Evolutionary conservation across 2,888 invertebrate species (phyloP), one percentile per base, ranked within the genome.

Genomic region (Xanthia icteritia): DNA sequence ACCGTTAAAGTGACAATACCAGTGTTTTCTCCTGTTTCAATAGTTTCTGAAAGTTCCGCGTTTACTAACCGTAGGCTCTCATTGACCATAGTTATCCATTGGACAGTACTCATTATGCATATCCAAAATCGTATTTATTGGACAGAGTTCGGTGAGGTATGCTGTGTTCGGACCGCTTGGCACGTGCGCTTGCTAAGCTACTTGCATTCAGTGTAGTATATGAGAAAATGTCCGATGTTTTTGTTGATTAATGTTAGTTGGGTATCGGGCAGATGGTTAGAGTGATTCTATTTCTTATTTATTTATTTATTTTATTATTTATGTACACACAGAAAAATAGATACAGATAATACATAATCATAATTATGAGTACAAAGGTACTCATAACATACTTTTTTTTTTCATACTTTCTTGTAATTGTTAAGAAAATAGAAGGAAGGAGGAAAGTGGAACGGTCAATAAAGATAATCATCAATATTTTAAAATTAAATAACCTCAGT

Each of bases 51-150:
- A 75, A 84, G 76, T 87, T 89, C 88, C 89, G 86, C 80, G 79
- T 86, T 86, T 78, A 77, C 84, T 74, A 73, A 79, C 68, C 70
- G 64, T 70, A 58, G 82, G 86, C 73, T 79, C 88, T 84, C 88
- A 86, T 89, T 88, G 89, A 88, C 88, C 88, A 88, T 88, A 88
- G 86, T 82, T 88, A 83, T 84, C 75, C 64, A 27, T 61, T 51
- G 72, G 82, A 77, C 80, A 79, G 78, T 68, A 82, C 88, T 88
- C 82, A 89, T 88, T 88, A 88, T 89, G 88, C 88, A 85, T 89
- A 82, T 86, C 88, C 88, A 84, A 89, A 89, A 89, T 89, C 66
- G 88, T 89, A 89, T 88, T 89, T 88, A 88, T 86, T 89, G 86
- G 77, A 71, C 77, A 75, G n/a, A 66, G 60, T 77, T 82, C 76